A percentile compares a stretch with the other conserved stretches of the same genome.
These are phyloP conservation scores for Atherix ibis DNA, from an alignment of 2,888 invertebrate genomes.

Conservation along the genomic window DNA sequence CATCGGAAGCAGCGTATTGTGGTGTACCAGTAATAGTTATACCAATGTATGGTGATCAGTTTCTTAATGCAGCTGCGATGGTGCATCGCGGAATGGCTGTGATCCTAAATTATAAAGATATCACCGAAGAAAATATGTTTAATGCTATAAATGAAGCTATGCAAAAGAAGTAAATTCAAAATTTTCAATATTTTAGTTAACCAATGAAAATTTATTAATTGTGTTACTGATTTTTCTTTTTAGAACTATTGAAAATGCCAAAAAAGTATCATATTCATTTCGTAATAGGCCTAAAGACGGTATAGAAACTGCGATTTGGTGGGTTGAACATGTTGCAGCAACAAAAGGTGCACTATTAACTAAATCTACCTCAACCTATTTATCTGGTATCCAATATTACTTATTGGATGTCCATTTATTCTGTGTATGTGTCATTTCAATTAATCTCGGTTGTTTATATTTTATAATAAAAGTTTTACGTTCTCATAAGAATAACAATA, in stretches of 20 bases:
- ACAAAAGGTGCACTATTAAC: slow-evolving; percentile 41
- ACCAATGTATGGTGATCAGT: slow-evolving; percentile 55
- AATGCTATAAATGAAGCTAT: slow-evolving; percentile 33
- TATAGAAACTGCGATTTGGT: slow-evolving; percentile 43
- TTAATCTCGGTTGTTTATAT: too few relatives aligned
- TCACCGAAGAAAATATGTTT: slow-evolving; percentile 36
- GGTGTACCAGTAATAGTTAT: slow-evolving; percentile 48
- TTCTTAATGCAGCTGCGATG: slow-evolving; percentile 39
- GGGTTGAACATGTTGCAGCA: slow-evolving; percentile 48
- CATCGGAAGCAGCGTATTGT: slow-evolving; percentile 47
- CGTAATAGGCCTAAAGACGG: slow-evolving; percentile 40
- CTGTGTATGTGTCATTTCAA: too few relatives aligned
- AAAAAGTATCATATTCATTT: slow-evolving; percentile 36
- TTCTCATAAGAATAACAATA: too few relatives aligned
- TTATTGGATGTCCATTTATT: slow-evolving; percentile 24
- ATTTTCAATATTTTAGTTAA: too few relatives aligned
- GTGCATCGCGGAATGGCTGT: slow-evolving; percentile 39
- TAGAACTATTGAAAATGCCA: slow-evolving; percentile 28
- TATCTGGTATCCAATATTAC: slow-evolving; percentile 26
- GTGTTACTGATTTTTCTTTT: background rate
- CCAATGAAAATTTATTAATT: too few relatives aligned
- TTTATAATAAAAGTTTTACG: too few relatives aligned
- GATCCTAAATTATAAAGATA: slow-evolving; percentile 34
- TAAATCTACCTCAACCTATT: slow-evolving; percentile 27
- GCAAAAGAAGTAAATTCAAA: slow-evolving; percentile 34